Evolutionary conservation across 2,888 invertebrate genomes (phyloP), one percentile per base, ranked within the genome.

Genomic region (Hypolimnas misippus): DNA sequence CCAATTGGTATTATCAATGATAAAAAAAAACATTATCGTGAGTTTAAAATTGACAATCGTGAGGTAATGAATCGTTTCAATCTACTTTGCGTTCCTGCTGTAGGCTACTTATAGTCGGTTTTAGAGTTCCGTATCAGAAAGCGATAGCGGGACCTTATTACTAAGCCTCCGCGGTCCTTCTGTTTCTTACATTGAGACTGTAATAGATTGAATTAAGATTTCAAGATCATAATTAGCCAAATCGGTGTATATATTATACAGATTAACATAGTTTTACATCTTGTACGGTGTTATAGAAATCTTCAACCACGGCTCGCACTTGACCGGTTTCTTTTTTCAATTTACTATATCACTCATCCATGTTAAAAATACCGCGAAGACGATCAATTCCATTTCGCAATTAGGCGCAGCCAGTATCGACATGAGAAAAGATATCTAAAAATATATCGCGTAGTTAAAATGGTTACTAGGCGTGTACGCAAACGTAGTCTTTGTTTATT

Each of bases 341-440:
- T 21, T 8, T 25, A 25, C 25, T 8, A 10, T 52, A 35, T 21
- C 31, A 33, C 53, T 33, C 33, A 35, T 35, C 16, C 44, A 16
- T 44, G 53, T 53, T 60, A 46, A 46, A 60, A 52, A 59, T 35
- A 60, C 33, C 16, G n/a, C 29, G 6, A 51, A 46, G 44, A 21
- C 44, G 59, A 60, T 60, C 59, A 46, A 60, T 60, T 60, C 53
- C 46, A 46, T 52, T 60, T 60, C 59, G 59, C 53, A 53, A 46
- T 60, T 60, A 60, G 46, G 33, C 25, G 53, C 59, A 25, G 59
- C 53, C 17, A 29, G 17, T 59, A 60, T 60, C 53, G 59, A 59
- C 59, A 59, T 38, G 46, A 59, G 53, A 54, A 54, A 54, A 60
- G 38, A 25, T 19, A 25, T 53, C 59, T 60, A 60, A 60, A 60